Evolutionary conservation across 2,797 vertebrate species (phyloP), one percentile per base, ranked within the genome.

Genomic region (Neoniphon sammara): DNA sequence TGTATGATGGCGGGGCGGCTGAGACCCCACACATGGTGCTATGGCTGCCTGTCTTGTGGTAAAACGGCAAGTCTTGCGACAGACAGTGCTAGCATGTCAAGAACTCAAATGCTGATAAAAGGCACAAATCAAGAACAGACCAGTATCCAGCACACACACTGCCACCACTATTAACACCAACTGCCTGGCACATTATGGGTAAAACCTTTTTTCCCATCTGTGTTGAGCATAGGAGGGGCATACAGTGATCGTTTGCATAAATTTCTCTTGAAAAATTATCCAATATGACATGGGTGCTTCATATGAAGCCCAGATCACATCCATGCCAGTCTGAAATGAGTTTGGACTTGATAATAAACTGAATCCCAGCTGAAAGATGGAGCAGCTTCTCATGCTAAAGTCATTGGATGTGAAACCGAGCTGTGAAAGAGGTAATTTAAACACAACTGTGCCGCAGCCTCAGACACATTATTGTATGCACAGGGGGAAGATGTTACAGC

Each of bases 51-150:
- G 39, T 69, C 56, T 70, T 56, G 75, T 75, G 75, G 73, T n/a
- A n/a, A 75, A 82, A 78, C 10, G 63, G 66, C 75, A 76, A 63
- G 77, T 49, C 63, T 36, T n/a, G 1, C 59, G 80, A 86, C 83
- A 77, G 81, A 82, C 75, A 1, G 76, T 17, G 72, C 80, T 80
- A 61, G 77, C 80, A 42, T 78, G 62, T 80, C 68, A 67, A 73
- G 49, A 83, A 83, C 79, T 88, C 75, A 72, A 77, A 69, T 58
- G 81, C 87, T 87, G 83, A 88, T 86, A 84, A 85, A 92, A 94
- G 92, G 91, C 91, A 92, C 92, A 92, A 91, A 91, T 89, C 69
- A 90, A 91, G 83, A 88, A 80, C 81, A 85, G 79, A 85, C 82
- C 31, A 50, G 65, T 80, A 80, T 88, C 78, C 73, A 80, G 85